Evolutionary conservation across 2,113 vertebrate species (phyloP).

Genomic region (Sturnira hondurensis): DNA sequence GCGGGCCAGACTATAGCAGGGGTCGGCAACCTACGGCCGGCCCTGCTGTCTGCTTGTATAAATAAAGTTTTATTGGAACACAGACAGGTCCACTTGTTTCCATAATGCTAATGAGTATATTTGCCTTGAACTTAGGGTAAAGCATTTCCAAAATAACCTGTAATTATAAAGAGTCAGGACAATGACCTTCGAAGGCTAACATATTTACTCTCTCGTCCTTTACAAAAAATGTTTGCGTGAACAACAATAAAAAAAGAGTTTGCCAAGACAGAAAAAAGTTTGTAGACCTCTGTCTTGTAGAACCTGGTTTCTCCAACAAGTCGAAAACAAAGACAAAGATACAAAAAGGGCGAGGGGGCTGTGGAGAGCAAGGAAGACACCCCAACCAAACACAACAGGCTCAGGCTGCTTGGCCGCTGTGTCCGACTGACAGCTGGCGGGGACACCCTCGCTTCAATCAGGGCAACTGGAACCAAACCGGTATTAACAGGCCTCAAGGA

Average conservation of each 20-base stretch:
- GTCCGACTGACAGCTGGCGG: neutral
- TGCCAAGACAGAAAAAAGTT: neutral
- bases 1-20: neutral
- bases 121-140: neutral
- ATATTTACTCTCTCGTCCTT: neutral
- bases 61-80: slow-evolving; percentile 28
- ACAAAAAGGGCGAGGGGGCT: neutral
- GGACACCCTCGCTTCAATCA: neutral
- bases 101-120: neutral
- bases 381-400: accelerated
- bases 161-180: neutral
- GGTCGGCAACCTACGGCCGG: neutral
- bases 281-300: neutral
- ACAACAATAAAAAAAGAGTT: no score
- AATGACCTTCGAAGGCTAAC: neutral
- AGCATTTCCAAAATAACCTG: neutral
- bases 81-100: neutral
- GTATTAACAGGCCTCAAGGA: neutral
- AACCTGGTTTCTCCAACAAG: neutral
- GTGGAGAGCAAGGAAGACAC: no score
- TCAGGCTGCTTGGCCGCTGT: neutral
- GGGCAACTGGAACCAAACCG: accelerated
- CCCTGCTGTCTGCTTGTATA: neutral
- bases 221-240: neutral
- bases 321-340: neutral